These are phyloP conservation scores for Benitochromis conjunctus DNA, from an alignment of 2,113 vertebrate species.

Conservation along the genomic window DNA sequence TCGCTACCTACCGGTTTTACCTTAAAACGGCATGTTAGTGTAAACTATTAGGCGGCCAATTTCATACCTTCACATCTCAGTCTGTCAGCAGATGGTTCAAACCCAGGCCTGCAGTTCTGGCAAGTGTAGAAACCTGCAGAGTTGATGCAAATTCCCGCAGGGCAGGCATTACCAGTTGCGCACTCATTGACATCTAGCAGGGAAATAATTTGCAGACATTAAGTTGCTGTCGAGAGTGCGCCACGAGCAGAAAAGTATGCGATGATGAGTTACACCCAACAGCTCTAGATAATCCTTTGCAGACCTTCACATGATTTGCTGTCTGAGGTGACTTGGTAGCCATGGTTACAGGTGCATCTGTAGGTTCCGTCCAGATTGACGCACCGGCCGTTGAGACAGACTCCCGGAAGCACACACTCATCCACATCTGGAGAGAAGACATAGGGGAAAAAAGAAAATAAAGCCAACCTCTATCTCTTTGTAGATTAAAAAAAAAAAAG, in stretches of 20 bases:
- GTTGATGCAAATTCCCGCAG: conserved; percentile 80
- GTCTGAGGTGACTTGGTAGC: conserved; percentile 75
- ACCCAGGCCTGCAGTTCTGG: conserved; percentile 76
- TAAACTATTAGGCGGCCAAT: neutral
- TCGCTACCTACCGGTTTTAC: neutral
- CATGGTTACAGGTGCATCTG: conserved; percentile 80
- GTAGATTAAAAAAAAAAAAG: neutral
- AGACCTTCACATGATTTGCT: conserved; percentile 82
- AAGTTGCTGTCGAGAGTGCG: neutral
- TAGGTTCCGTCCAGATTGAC: conserved; percentile 84
- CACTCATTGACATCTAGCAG: conserved; percentile 85
- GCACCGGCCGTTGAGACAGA: conserved; percentile 80
- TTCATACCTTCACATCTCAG: conserved; percentile 81
- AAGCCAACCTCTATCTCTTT: conserved; percentile 9
- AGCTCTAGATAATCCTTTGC: conserved; percentile 39
- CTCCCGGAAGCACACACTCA: conserved; percentile 75
- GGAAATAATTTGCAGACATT: conserved; percentile 37
- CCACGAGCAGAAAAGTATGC: neutral
- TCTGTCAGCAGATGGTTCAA: conserved; percentile 75
- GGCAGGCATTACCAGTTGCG: conserved; percentile 67
- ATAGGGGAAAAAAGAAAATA: conserved; percentile 4
- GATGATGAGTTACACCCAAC: conserved; percentile 27
- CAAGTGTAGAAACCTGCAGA: conserved; percentile 81
- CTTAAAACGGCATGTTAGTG: neutral
- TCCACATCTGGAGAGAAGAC: conserved; percentile 76